Conservation (phyloP, 2,113 vertebrate species). For the Archocentrus centrarchus region DNA sequence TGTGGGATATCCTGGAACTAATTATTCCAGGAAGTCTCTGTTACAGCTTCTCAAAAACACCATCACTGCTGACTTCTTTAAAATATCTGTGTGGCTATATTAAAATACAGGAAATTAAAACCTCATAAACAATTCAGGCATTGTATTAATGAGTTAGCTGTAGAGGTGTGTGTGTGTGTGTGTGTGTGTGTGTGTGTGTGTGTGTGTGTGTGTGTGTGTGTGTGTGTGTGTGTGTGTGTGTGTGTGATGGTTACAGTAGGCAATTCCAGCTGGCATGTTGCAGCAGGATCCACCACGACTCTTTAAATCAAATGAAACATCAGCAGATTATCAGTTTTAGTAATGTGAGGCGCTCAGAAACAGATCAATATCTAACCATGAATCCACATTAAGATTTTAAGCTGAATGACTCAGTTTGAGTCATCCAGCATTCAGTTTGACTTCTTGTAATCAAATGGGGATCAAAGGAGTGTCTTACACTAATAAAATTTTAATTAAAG, state of each 20-base stretch:
- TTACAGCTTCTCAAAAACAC: background rate
- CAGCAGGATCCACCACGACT: conserved; percentile 16
- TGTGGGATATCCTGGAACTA: background rate
- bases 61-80: background rate
- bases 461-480: too few species aligned
- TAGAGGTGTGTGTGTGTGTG: conserved; percentile 16
- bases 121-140: background rate
- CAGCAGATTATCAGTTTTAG: conserved; percentile 1
- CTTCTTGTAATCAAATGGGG: too few species aligned
- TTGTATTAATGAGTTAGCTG: conserved; percentile 9
- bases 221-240: background rate
- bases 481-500: too few species aligned
- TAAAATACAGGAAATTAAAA: conserved; percentile 20
- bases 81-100: background rate
- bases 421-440: background rate
- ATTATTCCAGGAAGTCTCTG: background rate
- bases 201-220: background rate
- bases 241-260: conserved; percentile 26
- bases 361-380: background rate
- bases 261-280: conserved; percentile 37
- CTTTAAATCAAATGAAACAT: background rate
- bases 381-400: background rate
- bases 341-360: conserved; percentile 6
- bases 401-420: background rate
- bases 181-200: background rate